Conservation (phyloP, 2,888 invertebrate species). For the Drosophila nr. medialis region DNA sequence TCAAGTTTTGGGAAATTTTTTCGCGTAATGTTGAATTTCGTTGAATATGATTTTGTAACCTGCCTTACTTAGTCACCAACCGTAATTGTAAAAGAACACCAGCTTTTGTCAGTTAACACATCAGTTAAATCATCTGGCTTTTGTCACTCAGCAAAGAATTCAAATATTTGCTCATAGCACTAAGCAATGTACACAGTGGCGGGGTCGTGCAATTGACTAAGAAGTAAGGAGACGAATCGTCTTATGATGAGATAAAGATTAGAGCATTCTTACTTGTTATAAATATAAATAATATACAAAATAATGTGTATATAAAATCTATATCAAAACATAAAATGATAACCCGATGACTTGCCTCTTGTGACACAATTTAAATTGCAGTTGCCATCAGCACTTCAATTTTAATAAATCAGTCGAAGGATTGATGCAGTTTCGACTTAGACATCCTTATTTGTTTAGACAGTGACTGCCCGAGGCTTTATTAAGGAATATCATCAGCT, state of each 20-base stretch:
- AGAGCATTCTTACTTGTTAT: background rate
- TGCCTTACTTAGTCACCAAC: background rate
- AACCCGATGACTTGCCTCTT: accelerated
- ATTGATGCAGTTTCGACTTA: background rate
- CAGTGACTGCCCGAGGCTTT: background rate
- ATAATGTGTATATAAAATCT: background rate
- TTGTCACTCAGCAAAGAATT: background rate
- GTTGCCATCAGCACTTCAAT: background rate
- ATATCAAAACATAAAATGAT: background rate
- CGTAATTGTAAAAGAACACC: background rate
- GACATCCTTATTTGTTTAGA: background rate
- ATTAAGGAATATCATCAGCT: background rate
- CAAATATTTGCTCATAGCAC: background rate
- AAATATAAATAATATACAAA: background rate
- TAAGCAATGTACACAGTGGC: background rate
- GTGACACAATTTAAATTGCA: background rate
- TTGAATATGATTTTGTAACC: background rate
- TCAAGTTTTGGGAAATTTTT: background rate
- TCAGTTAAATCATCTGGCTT: background rate
- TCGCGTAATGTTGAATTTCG: background rate
- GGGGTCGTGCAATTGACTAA: background rate
- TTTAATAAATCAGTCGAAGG: background rate
- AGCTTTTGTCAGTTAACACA: background rate
- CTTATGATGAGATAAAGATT: background rate
- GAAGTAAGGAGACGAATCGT: no score